Evolutionary conservation across 64 coral and sea anemone genomes (phyloP).

Genomic region (Hydrozoanthus tunicans): DNA sequence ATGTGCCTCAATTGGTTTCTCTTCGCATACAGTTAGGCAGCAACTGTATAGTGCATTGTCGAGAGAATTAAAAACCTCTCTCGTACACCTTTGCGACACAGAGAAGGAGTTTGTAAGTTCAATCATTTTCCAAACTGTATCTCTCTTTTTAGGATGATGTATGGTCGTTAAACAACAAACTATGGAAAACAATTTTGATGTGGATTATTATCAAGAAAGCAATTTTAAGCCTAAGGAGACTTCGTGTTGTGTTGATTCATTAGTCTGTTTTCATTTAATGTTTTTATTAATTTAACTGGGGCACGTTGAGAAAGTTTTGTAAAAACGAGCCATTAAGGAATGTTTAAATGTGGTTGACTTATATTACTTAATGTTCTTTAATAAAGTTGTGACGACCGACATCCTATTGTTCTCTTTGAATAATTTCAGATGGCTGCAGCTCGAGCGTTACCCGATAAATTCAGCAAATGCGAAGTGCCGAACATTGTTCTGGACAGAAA

Average conservation of each 20-base stretch:
- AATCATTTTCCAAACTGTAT: neutral
- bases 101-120: neutral
- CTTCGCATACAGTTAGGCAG: neutral
- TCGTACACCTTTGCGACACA: neutral
- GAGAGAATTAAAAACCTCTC: neutral
- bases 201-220: too few species aligned
- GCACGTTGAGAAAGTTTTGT: too few species aligned
- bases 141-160: neutral
- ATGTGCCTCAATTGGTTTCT: neutral
- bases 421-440: neutral
- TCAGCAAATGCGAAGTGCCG: neutral
- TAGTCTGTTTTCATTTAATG: too few species aligned
- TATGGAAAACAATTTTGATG: neutral
- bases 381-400: neutral
- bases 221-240: too few species aligned
- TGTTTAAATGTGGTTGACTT: neutral
- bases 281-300: too few species aligned
- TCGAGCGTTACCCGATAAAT: neutral
- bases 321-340: too few species aligned
- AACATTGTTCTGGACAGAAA: slow-evolving; percentile 5
- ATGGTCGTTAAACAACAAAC: neutral
- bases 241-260: too few species aligned
- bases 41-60: neutral
- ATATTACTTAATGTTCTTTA: neutral
- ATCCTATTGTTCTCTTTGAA: neutral